These are phyloP conservation scores for Athalia cordata DNA, from an alignment of 2,888 invertebrate genomes.

Conservation along the genomic window DNA sequence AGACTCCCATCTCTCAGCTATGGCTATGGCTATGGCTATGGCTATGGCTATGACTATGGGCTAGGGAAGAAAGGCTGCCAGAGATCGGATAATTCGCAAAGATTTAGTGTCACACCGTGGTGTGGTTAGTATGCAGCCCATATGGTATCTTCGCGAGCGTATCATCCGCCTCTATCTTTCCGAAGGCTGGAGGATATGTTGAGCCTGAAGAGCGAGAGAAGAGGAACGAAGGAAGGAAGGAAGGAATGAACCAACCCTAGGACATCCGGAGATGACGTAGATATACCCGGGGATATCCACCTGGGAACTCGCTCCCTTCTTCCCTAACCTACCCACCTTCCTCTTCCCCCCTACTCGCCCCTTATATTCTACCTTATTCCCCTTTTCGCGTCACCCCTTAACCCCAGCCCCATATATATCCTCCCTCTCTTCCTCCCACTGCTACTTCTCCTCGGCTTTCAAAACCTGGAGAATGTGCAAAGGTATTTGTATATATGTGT, in stretches of 20 bases:
- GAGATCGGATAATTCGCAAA: slow-evolving; percentile 58
- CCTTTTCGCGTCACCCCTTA: no score
- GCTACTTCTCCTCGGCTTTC: background rate
- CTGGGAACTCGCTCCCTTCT: slow-evolving; percentile 42
- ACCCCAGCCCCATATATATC: background rate
- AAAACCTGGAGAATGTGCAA: slow-evolving; percentile 5
- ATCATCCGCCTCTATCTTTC: slow-evolving; percentile 51
- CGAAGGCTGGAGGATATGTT: background rate
- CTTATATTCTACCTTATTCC: no score
- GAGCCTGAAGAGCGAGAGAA: background rate
- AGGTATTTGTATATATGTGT: background rate
- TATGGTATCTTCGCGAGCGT: slow-evolving; percentile 48
- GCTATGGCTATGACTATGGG: background rate
- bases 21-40: background rate
- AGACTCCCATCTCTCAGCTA: background rate
- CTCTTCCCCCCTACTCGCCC: slow-evolving; percentile 6
- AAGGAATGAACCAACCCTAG: slow-evolving; percentile 4
- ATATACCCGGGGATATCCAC: slow-evolving; percentile 41
- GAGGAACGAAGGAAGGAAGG: background rate
- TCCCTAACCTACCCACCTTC: slow-evolving; percentile 8
- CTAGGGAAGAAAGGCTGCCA: slow-evolving; percentile 35
- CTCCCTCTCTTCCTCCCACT: no score
- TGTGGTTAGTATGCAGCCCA: slow-evolving; percentile 63
- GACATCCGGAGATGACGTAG: slow-evolving; percentile 45
- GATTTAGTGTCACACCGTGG: slow-evolving; percentile 60